A percentile compares a stretch with the other conserved stretches of the same genome.
Evolutionary conservation across 2,113 vertebrate species (phyloP).

Genomic region (Salvelinus fontinalis): DNA sequence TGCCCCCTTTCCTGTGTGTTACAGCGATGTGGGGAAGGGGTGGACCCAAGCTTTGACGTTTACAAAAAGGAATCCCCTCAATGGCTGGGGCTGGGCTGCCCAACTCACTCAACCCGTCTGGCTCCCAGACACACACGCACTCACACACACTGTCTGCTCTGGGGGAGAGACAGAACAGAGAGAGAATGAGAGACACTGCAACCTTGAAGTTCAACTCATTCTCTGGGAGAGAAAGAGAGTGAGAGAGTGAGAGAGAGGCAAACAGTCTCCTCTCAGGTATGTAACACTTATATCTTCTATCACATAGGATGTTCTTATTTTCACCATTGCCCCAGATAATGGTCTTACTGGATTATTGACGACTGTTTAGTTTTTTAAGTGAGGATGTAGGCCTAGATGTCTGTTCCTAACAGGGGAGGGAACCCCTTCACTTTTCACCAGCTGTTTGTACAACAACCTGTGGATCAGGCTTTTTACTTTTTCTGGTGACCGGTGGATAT

Average conservation of each 20-base stretch:
- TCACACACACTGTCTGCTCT: conserved; percentile 64
- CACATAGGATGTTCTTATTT: conserved; percentile 1
- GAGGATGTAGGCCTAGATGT: neutral
- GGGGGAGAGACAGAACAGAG: conserved; percentile 22
- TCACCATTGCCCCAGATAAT: conserved; percentile 14
- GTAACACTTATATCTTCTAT: neutral
- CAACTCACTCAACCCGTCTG: conserved; percentile 75
- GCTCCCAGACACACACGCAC: conserved; percentile 72
- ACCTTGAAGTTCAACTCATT: conserved; percentile 55
- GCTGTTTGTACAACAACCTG: conserved; percentile 53
- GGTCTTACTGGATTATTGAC: neutral
- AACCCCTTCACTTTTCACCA: conserved; percentile 22
- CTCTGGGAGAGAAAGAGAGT: conserved; percentile 30
- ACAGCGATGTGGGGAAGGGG: conserved; percentile 49
- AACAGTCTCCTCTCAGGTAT: conserved; percentile 27
- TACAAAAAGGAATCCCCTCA: conserved; percentile 81
- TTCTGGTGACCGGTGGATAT: neutral
- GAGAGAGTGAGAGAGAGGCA: conserved; percentile 37
- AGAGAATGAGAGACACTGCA: conserved; percentile 13
- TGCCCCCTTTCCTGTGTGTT: conserved; percentile 74
- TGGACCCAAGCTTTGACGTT: conserved; percentile 74
- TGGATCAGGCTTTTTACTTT: conserved; percentile 51
- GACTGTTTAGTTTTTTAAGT: neutral
- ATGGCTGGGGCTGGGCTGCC: conserved; percentile 57
- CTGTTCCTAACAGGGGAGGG: neutral